Evolutionary conservation across 1,140 invertebrate species (phyloP).

Genomic region (Lepidotrigona ventralis): DNA sequence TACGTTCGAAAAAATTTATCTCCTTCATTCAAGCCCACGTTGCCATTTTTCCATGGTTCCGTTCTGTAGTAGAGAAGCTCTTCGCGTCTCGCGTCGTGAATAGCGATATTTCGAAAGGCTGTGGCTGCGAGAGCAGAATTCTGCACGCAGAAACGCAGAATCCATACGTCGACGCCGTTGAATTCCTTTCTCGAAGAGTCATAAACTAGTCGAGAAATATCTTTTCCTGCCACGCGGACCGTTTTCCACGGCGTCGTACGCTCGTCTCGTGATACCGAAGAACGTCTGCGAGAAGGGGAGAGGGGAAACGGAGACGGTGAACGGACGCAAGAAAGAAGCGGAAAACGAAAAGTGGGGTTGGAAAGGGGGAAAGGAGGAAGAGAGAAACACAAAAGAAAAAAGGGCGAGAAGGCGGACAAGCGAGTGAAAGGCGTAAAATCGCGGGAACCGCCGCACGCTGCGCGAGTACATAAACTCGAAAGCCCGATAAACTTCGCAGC

Average conservation of each 20-base stretch:
- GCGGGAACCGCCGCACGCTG: constrained; percentile 49
- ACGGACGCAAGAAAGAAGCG: not conserved
- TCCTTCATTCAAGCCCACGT: not conserved
- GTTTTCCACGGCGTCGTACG: constrained; percentile 21
- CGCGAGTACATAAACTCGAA: constrained; percentile 52
- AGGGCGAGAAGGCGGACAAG: constrained; percentile 8
- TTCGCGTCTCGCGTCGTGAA: not conserved
- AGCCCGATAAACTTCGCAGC: constrained; percentile 56
- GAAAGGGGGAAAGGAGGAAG: not conserved
- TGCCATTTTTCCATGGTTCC: too few species aligned
- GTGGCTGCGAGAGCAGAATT: too few species aligned
- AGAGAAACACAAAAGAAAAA: constrained; percentile 14
- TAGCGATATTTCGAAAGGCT: not conserved
- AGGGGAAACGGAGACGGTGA: not conserved
- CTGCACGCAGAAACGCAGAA: not conserved
- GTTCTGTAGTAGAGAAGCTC: not conserved
- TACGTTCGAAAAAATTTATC: not conserved
- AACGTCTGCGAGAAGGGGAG: not conserved
- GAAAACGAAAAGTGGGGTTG: not conserved
- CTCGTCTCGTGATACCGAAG: constrained; percentile 24
- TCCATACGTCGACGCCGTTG: not conserved
- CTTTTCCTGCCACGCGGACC: constrained; percentile 2
- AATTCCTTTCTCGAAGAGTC: constrained; percentile 4
- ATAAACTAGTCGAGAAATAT: constrained; percentile 53
- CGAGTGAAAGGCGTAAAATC: constrained; percentile 55